Conservation (phyloP, 2,797 vertebrate genomes). For the Ispidina lecontei region DNA sequence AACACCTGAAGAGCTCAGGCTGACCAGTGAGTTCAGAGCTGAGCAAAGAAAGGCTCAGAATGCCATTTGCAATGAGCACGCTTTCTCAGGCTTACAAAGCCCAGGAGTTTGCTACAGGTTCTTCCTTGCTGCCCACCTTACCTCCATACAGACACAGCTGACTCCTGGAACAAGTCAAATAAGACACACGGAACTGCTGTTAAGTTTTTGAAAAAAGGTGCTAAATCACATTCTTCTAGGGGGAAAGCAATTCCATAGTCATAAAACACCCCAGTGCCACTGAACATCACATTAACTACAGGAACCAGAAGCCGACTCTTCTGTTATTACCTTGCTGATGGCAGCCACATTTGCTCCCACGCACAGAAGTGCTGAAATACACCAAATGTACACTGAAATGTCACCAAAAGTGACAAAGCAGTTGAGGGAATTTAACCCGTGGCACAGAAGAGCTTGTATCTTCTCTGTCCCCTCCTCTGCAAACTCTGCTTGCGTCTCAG, state of each 20-base stretch:
- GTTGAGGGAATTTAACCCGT: not conserved
- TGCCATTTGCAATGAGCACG: not conserved
- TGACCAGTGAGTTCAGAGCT: not conserved
- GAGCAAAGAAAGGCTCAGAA: not conserved
- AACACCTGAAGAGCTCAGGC: not conserved
- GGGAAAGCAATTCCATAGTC: accelerated
- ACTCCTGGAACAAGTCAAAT: not conserved
- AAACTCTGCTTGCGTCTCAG: not conserved
- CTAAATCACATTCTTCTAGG: not conserved
- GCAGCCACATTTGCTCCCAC: not conserved
- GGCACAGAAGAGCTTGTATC: not conserved
- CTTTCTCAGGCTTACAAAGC: accelerated
- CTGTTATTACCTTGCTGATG: accelerated
- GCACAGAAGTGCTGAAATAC: not conserved
- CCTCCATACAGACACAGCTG: not conserved
- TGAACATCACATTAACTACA: accelerated
- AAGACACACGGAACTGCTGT: accelerated
- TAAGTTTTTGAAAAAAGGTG: not conserved
- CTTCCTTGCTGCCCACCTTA: not conserved
- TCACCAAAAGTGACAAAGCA: accelerated
- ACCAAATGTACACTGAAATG: no score
- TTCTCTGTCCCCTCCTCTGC: not conserved
- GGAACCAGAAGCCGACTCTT: not conserved
- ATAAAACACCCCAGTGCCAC: accelerated
- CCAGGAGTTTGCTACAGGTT: not conserved